These are phyloP conservation scores for Cerastis leucographa DNA, from an alignment of 2,888 invertebrate genomes.

Conservation along the genomic window DNA sequence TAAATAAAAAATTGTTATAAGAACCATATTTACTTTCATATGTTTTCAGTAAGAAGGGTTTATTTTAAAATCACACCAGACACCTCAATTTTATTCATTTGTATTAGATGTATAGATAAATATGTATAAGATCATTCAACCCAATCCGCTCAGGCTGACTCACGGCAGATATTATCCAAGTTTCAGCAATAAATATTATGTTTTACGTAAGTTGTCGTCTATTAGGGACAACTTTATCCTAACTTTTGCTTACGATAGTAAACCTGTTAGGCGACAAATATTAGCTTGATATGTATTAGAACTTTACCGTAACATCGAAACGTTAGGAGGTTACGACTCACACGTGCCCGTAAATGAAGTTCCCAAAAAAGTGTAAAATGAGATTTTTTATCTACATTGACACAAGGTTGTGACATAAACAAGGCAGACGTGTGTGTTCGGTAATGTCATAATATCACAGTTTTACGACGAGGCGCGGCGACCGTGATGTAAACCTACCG, in stretches of 20 bases:
- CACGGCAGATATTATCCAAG: slow-evolving; percentile 32
- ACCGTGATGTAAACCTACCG: slow-evolving; percentile 49
- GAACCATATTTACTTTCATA: no score
- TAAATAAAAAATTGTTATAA: no score
- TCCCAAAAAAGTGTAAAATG: slow-evolving; percentile 49
- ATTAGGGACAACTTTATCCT: slow-evolving; percentile 26
- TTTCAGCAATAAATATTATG: slow-evolving; percentile 50
- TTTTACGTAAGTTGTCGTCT: slow-evolving; percentile 22
- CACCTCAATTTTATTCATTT: no score
- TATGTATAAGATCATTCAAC: slow-evolving; percentile 10
- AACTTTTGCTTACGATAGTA: slow-evolving; percentile 23
- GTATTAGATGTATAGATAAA: no score
- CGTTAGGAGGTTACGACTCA: slow-evolving; percentile 5
- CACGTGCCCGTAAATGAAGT: slow-evolving; percentile 29
- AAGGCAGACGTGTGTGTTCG: slow-evolving; percentile 51
- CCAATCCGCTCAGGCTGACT: not conserved
- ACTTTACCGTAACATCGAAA: slow-evolving; percentile 3
- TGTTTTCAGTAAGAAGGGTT: no score
- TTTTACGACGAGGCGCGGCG: slow-evolving; percentile 62
- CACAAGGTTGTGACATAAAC: slow-evolving; percentile 51
- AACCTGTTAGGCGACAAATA: slow-evolving; percentile 23
- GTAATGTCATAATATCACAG: slow-evolving; percentile 64
- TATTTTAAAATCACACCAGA: no score
- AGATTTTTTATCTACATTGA: slow-evolving; percentile 63
- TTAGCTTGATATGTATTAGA: slow-evolving; percentile 15